These are phyloP conservation scores for Heteromyza rotundicornis DNA, from an alignment of 2,888 invertebrate genomes.

Conservation along the genomic window DNA sequence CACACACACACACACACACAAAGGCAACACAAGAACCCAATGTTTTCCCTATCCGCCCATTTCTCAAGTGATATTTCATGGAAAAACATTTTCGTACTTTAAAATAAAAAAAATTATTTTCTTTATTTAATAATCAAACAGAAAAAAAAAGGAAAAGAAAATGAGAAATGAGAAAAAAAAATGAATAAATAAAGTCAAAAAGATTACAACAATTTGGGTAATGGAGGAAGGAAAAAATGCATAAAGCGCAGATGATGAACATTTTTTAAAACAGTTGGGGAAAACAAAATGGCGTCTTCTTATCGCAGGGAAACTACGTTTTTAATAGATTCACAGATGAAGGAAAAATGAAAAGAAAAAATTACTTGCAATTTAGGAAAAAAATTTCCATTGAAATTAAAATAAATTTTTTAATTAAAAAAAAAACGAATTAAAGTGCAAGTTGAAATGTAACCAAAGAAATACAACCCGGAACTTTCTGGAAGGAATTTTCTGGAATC, in stretches of 20 bases:
- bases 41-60: neutral
- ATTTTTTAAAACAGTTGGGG: neutral
- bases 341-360: no score
- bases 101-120: no score
- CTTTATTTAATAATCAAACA: neutral
- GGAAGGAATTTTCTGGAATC: neutral
- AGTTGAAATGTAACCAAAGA: no score
- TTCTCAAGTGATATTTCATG: no score
- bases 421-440: no score
- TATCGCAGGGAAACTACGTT: no score
- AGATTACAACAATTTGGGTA: neutral
- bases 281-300: neutral
- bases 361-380: no score
- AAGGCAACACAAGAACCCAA: neutral
- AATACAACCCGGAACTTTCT: neutral
- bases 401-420: no score
- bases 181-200: slow-evolving; percentile 6
- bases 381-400: no score
- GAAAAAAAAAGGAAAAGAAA: neutral
- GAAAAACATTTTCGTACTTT: no score
- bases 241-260: neutral
- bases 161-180: neutral
- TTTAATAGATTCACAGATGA: no score
- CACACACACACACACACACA: no score
- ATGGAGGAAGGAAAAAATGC: neutral